A percentile compares a stretch with the other conserved stretches of the same genome.
Evolutionary conservation across 1,140 invertebrate genomes (phyloP).

Genomic region (Meloidogyne hapla): DNA sequence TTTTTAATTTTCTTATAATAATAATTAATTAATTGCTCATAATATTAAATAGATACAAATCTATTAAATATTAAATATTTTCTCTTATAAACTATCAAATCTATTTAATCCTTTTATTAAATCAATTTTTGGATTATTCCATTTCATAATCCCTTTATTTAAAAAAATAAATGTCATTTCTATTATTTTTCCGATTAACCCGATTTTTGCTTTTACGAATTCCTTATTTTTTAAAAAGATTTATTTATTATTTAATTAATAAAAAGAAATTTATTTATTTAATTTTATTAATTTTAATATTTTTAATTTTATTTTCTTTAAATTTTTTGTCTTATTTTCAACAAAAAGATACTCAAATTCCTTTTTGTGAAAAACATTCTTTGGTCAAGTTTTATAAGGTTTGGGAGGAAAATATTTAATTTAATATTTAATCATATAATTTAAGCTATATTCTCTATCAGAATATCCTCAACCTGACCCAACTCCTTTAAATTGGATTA

Average conservation of each 20-base stretch:
- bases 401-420: background rate
- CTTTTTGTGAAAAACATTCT: background rate
- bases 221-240: slow-evolving; percentile 7
- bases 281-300: background rate
- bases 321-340: background rate
- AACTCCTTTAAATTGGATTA: slow-evolving; percentile 3
- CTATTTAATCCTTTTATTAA: background rate
- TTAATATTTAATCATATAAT: background rate
- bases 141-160: background rate
- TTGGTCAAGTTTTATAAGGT: background rate
- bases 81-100: background rate
- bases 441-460: background rate
- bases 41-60: no score
- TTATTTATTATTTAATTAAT: background rate
- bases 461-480: background rate
- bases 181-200: background rate
- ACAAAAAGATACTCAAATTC: background rate
- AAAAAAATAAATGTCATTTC: background rate
- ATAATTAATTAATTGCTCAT: no score
- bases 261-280: background rate
- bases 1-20: no score
- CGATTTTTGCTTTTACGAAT: background rate
- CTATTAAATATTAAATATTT: no score
- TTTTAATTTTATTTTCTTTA: background rate
- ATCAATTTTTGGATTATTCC: background rate